Conservation (phyloP, 2,797 vertebrate species). For the Steatocranus sp. region DNA sequence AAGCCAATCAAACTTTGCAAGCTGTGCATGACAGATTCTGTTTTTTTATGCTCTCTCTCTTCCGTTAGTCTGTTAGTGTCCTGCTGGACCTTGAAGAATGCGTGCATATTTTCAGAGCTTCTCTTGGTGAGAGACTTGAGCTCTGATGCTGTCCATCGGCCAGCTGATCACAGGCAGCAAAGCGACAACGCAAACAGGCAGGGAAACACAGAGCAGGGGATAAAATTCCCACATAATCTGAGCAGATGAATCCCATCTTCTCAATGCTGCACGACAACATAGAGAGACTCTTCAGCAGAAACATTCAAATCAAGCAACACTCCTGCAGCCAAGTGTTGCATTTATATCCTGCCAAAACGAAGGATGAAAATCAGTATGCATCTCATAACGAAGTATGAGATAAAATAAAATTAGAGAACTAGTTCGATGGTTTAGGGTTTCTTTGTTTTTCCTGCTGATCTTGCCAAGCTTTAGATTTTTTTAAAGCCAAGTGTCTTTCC, state of each 20-base stretch:
- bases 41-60: neutral
- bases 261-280: conserved; percentile 7
- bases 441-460: neutral
- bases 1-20: neutral
- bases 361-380: neutral
- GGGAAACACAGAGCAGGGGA: neutral
- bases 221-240: conserved; percentile 39
- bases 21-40: neutral
- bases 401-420: neutral
- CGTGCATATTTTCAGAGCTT: conserved; percentile 54
- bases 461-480: neutral
- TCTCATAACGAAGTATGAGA: neutral
- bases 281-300: conserved; percentile 32
- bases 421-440: neutral
- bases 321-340: conserved; percentile 6
- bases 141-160: conserved; percentile 35
- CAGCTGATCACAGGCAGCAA: conserved; percentile 32
- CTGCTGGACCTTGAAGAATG: conserved; percentile 48
- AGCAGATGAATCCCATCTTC: conserved; percentile 50
- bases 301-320: conserved; percentile 44
- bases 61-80: conserved; percentile 10
- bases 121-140: conserved; percentile 39
- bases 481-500: neutral
- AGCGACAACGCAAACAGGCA: conserved; percentile 2
- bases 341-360: neutral